Conservation (phyloP, 1,140 invertebrate species). For the Nilaparvata lugens region DNA sequence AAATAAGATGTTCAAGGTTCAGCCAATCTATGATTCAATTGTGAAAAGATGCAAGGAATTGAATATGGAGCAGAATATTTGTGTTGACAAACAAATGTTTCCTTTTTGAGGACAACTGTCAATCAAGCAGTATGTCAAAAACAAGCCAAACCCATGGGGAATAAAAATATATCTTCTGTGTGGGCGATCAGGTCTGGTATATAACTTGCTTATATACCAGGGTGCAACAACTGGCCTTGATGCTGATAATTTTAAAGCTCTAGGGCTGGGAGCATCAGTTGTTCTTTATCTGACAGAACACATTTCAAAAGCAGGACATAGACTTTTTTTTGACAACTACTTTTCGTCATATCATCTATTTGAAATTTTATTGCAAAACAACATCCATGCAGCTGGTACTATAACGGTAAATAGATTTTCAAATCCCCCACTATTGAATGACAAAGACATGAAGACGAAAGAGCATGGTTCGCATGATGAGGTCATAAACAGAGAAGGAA, state of each 20-base stretch:
- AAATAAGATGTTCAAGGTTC: constrained; percentile 30
- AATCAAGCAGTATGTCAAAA: constrained; percentile 27
- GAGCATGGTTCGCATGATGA: constrained; percentile 13
- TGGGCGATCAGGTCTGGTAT: constrained; percentile 18
- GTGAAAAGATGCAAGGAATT: constrained; percentile 25
- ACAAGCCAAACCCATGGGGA: constrained; percentile 25
- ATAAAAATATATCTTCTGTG: constrained; percentile 20
- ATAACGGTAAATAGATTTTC: constrained; percentile 13
- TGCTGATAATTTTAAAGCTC: constrained; percentile 14
- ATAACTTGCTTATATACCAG: constrained; percentile 29
- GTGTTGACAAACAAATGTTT: constrained; percentile 30
- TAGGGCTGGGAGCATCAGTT: constrained; percentile 23
- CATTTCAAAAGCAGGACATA: background rate
- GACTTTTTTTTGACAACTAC: constrained; percentile 18
- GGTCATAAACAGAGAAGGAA: constrained; percentile 3
- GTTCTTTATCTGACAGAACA: constrained; percentile 23
- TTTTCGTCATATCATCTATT: constrained; percentile 15
- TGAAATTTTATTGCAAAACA: constrained; percentile 1
- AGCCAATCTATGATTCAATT: constrained; percentile 27
- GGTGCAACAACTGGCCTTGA: constrained; percentile 27
- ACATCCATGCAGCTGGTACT: constrained; percentile 17
- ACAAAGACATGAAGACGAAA: constrained; percentile 10
- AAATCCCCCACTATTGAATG: constrained; percentile 8
- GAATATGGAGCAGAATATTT: constrained; percentile 18
- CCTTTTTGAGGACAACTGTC: constrained; percentile 25